These are phyloP conservation scores for Oreochromis spilurus DNA, from an alignment of 2,113 vertebrate species.

Conservation along the genomic window DNA sequence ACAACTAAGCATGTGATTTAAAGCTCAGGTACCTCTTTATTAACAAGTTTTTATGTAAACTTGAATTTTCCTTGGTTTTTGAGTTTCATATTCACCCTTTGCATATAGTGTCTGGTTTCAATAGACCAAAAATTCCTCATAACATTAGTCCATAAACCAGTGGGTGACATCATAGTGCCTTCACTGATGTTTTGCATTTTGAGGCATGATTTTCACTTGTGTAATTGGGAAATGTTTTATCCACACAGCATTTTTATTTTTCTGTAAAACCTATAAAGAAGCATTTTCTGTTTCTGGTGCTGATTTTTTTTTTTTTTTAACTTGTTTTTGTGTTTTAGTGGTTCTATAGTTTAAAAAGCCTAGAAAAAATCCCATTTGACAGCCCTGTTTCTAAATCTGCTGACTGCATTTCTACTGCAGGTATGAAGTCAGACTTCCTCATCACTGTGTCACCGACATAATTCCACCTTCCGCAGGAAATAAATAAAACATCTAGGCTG, in stretches of 20 bases:
- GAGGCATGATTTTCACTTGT: background rate
- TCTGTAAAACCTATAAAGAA: background rate
- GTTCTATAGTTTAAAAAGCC: background rate
- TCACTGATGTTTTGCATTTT: background rate
- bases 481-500: background rate
- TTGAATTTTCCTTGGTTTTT: background rate
- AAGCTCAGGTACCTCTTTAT: background rate
- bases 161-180: background rate
- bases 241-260: background rate
- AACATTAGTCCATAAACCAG: background rate
- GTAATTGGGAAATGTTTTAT: background rate
- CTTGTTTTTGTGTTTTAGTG: background rate
- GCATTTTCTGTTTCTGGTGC: background rate
- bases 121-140: background rate
- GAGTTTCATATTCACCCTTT: background rate
- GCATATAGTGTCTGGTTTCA: background rate
- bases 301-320: background rate
- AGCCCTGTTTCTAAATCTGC: background rate
- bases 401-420: background rate
- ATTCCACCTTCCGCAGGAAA: background rate
- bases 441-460: background rate
- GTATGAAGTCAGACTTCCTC: background rate
- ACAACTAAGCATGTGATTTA: background rate
- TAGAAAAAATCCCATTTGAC: background rate
- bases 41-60: background rate